Base-by-base conservation (phyloP, 1,140 invertebrate species). In the Drosophila trapezifrons region DNA sequence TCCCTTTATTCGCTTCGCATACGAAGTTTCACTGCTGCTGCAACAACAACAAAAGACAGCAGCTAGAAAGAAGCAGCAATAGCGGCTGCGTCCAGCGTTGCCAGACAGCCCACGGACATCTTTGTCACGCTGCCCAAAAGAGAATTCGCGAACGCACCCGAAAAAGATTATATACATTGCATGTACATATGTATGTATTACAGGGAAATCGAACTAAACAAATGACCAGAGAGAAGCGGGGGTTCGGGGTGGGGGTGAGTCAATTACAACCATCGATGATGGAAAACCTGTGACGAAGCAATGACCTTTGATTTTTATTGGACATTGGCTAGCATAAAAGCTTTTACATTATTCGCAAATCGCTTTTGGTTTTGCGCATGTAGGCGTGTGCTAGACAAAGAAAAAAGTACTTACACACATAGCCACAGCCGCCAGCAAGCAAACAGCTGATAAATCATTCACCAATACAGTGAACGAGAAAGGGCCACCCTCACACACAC, bases 391-490 rank as follows among this genome's bases (percentile, higher is more conserved):
- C 60, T 64, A 86, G 79, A 86, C 83, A 86, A 87, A 87, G 82
- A 89, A 83, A 79, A 57, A 65, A 52, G 49, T 59, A 47, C 32
- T 40, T 37, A 54, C 55, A 49, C 54, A 59, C 40, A 84, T 22
- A 64, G 20, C 29, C 38, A 51, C 55, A 35, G 42, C 18, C 18
- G 22, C 40, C 42, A 73, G 46, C 59, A 60, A 63, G 55, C 64
- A 38, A 86, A 86, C 83, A 86, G 83, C 82, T 87, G 82, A 86
- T 78, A 84, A 84, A 63, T 78, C 64, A 85, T 60, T 32, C 59
- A 59, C 66, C 35, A 54, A 59, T 27, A 62, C 72, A 18, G 27
- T 18, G 20, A 52, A 65, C 18, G 35, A 56, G 59, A 56, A 80
- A 75, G 60, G 60, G 47, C 62, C 71, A 35, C 43, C 38, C 32